These are phyloP conservation scores for Cichlasoma orientale DNA, from an alignment of 2,797 vertebrate genomes.

Conservation along the genomic window DNA sequence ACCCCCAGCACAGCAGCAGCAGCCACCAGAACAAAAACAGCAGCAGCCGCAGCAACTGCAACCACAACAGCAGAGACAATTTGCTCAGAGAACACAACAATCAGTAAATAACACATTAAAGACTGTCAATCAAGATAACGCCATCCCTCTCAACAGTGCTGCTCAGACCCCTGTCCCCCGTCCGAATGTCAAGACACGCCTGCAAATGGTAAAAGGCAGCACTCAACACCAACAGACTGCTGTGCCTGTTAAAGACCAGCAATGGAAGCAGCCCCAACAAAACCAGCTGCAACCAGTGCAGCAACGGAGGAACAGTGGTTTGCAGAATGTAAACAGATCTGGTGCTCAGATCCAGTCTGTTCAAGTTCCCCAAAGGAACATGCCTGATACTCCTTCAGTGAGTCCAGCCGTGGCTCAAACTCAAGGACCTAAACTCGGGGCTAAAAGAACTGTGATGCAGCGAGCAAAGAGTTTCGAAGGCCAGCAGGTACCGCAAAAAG, in stretches of 20 bases:
- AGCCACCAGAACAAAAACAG: slow-evolving; percentile 35
- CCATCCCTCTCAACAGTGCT: slow-evolving; percentile 53
- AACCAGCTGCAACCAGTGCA: slow-evolving; percentile 75
- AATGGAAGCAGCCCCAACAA: slow-evolving; percentile 72
- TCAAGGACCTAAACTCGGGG: slow-evolving; percentile 77
- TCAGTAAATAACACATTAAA: slow-evolving; percentile 69
- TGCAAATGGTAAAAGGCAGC: slow-evolving; percentile 69
- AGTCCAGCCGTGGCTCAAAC: slow-evolving; percentile 49
- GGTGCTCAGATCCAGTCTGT: slow-evolving; percentile 57
- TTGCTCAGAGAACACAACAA: slow-evolving; percentile 70
- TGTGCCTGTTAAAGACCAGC: slow-evolving; percentile 72
- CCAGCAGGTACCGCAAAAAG: slow-evolving; percentile 89
- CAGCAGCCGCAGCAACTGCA: slow-evolving; percentile 32
- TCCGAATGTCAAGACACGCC: slow-evolving; percentile 74
- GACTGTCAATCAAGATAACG: slow-evolving; percentile 65
- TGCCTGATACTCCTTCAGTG: slow-evolving; percentile 54
- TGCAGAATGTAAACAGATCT: slow-evolving; percentile 75
- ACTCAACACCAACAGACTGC: slow-evolving; percentile 62
- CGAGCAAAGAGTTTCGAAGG: slow-evolving; percentile 84
- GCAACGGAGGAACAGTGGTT: slow-evolving; percentile 76
- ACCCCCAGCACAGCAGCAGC: neutral
- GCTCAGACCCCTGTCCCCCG: slow-evolving; percentile 42
- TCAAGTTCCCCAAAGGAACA: slow-evolving; percentile 47
- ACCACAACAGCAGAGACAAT: slow-evolving; percentile 63
- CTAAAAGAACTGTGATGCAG: slow-evolving; percentile 98